A percentile compares a stretch with the other conserved stretches of the same genome.
Evolutionary conservation across 2,888 invertebrate species (phyloP).

Genomic region (Adelognathus sp.): DNA sequence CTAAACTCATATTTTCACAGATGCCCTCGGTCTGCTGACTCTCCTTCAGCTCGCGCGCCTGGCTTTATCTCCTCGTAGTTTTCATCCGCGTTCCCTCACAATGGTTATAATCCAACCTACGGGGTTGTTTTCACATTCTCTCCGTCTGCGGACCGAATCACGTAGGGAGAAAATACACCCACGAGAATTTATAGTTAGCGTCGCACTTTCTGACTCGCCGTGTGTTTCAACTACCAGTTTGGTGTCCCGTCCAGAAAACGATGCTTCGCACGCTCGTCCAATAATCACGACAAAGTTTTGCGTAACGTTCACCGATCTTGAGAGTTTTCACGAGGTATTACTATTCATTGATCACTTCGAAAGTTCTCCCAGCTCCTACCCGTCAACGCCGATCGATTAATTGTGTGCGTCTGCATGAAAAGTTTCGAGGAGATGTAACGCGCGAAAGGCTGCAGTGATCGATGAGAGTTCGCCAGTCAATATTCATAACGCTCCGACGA

Average conservation of each 20-base stretch:
- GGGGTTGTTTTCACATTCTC: slow-evolving; percentile 43
- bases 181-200: slow-evolving; percentile 70
- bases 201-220: slow-evolving; percentile 34
- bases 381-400: background rate
- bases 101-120: slow-evolving; percentile 52
- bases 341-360: slow-evolving; percentile 37
- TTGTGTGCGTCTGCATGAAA: background rate
- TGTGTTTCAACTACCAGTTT: background rate
- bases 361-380: background rate
- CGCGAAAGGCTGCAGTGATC: background rate
- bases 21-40: slow-evolving; percentile 39
- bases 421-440: background rate
- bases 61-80: slow-evolving; percentile 39
- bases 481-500: background rate
- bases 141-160: slow-evolving; percentile 68
- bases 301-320: slow-evolving; percentile 29
- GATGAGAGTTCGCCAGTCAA: background rate
- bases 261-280: slow-evolving; percentile 56
- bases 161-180: slow-evolving; percentile 59
- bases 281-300: slow-evolving; percentile 63
- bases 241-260: slow-evolving; percentile 59
- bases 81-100: slow-evolving; percentile 42
- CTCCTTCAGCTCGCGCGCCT: slow-evolving; percentile 18
- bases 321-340: slow-evolving; percentile 15
- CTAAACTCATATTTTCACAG: slow-evolving; percentile 45